Percentiles rank a stretch among this genome's conserved stretches.
These are phyloP conservation scores for Drosophila prosaltans DNA, from an alignment of 1,140 invertebrate genomes.

Conservation along the genomic window DNA sequence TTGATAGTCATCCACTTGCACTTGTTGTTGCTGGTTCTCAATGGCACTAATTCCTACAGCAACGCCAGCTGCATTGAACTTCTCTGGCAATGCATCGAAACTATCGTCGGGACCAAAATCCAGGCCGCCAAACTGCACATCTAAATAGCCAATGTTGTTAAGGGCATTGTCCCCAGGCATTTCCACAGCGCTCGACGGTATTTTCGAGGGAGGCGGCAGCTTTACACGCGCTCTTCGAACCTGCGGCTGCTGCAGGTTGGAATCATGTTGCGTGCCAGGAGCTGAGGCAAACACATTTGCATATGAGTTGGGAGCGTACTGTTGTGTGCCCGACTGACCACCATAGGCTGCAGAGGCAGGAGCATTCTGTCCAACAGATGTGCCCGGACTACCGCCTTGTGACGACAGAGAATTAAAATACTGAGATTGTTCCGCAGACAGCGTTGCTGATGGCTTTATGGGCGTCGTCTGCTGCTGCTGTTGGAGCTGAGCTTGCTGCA, in stretches of 20 bases:
- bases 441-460: conserved; percentile 73
- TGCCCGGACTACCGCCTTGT: conserved; percentile 62
- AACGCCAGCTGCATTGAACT: conserved; percentile 75
- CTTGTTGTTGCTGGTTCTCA: conserved; percentile 67
- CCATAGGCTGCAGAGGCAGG: conserved; percentile 42
- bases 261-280: conserved; percentile 62
- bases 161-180: conserved; percentile 94
- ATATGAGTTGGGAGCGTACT: conserved; percentile 66
- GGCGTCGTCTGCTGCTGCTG: conserved; percentile 68
- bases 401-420: conserved; percentile 83
- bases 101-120: conserved; percentile 90
- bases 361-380: conserved; percentile 41
- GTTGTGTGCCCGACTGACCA: conserved; percentile 24
- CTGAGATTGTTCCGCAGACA: conserved; percentile 83
- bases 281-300: conserved; percentile 75
- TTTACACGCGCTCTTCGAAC: conserved; percentile 89
- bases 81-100: conserved; percentile 85
- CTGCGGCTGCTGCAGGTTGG: conserved; percentile 84
- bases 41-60: conserved; percentile 37
- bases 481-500: conserved; percentile 72
- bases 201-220: conserved; percentile 96
- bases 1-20: conserved; percentile 76
- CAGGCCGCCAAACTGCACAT: conserved; percentile 96
- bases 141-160: conserved; percentile 90
- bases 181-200: conserved; percentile 96